These are phyloP conservation scores for Watsonalla cultraria DNA, from an alignment of 2,888 invertebrate genomes.

Conservation along the genomic window DNA sequence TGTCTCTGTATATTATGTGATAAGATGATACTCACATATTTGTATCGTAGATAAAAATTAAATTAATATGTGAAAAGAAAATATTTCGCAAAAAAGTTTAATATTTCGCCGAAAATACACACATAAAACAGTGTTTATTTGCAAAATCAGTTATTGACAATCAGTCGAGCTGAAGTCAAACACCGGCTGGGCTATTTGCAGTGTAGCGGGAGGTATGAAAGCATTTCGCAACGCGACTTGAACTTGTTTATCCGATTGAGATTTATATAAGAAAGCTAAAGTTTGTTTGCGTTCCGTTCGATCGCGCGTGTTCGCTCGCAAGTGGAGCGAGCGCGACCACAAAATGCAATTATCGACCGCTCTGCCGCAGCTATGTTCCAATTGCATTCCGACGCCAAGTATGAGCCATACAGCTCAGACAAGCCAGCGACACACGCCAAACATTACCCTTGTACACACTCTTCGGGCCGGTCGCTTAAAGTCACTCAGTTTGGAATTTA, in stretches of 20 bases:
- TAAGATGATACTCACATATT: too few species aligned
- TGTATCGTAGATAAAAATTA: too few species aligned
- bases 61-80: too few species aligned
- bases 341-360: conserved; percentile 76
- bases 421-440: conserved; percentile 10
- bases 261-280: conserved; percentile 62
- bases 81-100: too few species aligned
- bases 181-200: conserved; percentile 2
- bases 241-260: conserved; percentile 52
- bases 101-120: background rate
- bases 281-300: conserved; percentile 69
- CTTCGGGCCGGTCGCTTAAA: background rate
- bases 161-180: conserved; percentile 3
- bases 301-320: conserved; percentile 56
- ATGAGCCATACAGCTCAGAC: conserved; percentile 32
- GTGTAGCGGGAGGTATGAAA: conserved; percentile 13
- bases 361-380: conserved; percentile 64
- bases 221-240: conserved; percentile 30
- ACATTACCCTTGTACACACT: background rate
- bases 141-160: background rate
- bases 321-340: conserved; percentile 66
- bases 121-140: background rate
- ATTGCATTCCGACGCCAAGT: conserved; percentile 65
- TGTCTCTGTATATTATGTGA: too few species aligned
- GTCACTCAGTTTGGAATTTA: background rate